These are phyloP conservation scores for Pogona vitticeps DNA, from an alignment of 2,113 vertebrate species.

Conservation along the genomic window DNA sequence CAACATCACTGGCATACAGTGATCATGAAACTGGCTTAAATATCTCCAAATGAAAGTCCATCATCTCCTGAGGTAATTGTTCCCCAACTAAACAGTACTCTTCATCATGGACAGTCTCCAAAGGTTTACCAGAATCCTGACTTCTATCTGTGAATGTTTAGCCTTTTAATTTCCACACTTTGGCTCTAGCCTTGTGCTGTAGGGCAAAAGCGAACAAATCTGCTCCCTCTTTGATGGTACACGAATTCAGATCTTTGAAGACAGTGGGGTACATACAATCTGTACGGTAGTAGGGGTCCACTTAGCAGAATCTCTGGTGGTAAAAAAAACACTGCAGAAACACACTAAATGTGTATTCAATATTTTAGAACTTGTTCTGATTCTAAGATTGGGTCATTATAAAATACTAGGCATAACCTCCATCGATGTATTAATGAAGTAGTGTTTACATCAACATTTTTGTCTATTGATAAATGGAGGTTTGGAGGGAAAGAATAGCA, in stretches of 20 bases:
- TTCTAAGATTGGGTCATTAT: neutral
- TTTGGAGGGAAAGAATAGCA: neutral
- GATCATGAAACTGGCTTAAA: neutral
- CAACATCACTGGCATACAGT: neutral
- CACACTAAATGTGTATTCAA: neutral
- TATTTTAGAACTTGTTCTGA: neutral
- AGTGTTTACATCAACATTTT: neutral
- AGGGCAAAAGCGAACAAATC: neutral
- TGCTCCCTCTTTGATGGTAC: neutral
- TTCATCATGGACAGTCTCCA: too few relatives aligned
- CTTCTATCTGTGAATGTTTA: too few relatives aligned
- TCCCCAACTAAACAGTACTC: too few relatives aligned
- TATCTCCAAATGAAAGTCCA: neutral
- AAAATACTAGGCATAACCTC: neutral
- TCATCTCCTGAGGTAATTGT: too few relatives aligned
- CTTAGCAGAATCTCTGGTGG: neutral
- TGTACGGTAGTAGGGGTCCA: neutral
- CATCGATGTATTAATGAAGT: neutral
- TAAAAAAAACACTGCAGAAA: neutral
- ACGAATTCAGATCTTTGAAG: neutral
- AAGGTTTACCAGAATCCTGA: too few relatives aligned
- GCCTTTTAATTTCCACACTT: too few relatives aligned
- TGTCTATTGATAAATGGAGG: neutral
- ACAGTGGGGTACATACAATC: neutral
- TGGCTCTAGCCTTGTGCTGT: too few relatives aligned